phyloP scores from a whole-genome alignment of 2,888 invertebrate species.

The Phorcus lineatus region DNA sequence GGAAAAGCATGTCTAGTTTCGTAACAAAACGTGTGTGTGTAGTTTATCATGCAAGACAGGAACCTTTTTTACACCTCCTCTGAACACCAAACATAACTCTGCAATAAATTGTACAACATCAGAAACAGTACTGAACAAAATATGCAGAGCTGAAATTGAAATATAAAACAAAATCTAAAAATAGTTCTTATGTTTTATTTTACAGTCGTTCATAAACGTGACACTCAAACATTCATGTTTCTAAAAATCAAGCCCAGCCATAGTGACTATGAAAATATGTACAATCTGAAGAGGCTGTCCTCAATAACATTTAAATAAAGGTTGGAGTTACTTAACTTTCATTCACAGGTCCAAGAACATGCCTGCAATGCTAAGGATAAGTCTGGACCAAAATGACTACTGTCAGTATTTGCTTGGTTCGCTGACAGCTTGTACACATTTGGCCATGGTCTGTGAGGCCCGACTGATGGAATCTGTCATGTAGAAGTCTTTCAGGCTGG shows the following conservation, averaged over 20 bases:
- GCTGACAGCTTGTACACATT: slow-evolving; percentile 92
- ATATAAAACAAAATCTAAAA: background rate
- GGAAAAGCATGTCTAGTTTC: no score
- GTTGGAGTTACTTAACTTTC: no score
- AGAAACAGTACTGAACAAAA: no score
- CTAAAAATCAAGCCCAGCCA: background rate
- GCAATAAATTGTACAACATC: no score
- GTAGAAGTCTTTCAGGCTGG: slow-evolving; percentile 84
- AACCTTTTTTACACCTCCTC: no score
- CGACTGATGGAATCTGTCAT: slow-evolving; percentile 98
- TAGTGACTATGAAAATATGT: background rate
- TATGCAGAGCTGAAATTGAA: no score
- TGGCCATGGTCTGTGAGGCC: slow-evolving; percentile 98
- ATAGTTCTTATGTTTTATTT: background rate
- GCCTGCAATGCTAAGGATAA: no score
- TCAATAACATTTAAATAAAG: background rate
- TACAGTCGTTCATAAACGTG: slow-evolving; percentile 1
- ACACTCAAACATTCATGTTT: background rate
- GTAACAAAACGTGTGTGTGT: no score
- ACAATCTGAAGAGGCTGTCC: background rate
- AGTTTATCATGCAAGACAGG: no score
- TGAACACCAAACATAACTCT: no score
- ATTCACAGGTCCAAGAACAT: no score
- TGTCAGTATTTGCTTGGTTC: slow-evolving; percentile 41
- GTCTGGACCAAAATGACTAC: background rate